Percentiles rank a stretch among this genome's conserved stretches.
phyloP scores from a whole-genome alignment of 2,797 vertebrate genomes.

The Intellagama lesueurii region DNA sequence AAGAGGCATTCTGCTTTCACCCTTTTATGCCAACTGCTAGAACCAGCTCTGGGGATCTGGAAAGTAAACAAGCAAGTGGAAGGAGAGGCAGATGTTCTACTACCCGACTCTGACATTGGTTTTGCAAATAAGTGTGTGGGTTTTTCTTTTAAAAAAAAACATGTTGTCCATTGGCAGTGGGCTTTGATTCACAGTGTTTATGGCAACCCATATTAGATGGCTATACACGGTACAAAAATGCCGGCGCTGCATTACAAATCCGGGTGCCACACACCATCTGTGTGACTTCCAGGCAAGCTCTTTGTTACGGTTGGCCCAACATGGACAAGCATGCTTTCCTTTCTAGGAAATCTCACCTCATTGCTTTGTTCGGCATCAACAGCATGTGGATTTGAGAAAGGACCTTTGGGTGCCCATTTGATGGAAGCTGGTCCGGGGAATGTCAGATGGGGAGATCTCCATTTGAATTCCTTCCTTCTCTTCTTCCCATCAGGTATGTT shows the following conservation, averaged over 20 bases:
- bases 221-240: constrained; percentile 47
- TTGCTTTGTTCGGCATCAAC: constrained; percentile 49
- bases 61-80: not conserved
- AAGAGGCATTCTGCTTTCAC: not conserved
- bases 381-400: constrained; percentile 32
- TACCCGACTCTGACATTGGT: constrained; percentile 50
- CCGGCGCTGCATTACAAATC: constrained; percentile 53
- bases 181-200: constrained; percentile 68
- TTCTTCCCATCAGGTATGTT: not conserved
- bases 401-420: too few relatives aligned
- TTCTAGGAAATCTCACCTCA: constrained; percentile 47
- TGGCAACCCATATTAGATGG: constrained; percentile 57
- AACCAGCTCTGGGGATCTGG: not conserved
- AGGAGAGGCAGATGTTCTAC: constrained; percentile 57
- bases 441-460: not conserved
- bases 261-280: constrained; percentile 28
- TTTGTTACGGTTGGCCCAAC: constrained; percentile 30
- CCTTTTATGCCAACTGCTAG: not conserved
- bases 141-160: constrained; percentile 11
- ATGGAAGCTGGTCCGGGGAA: not conserved
- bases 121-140: not conserved
- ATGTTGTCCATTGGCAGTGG: constrained; percentile 23
- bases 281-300: constrained; percentile 65
- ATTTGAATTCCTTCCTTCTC: not conserved
- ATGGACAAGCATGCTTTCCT: not conserved